phyloP scores from a whole-genome alignment of 2,113 vertebrate genomes.

The Ptilorrhoa leucosticta region DNA sequence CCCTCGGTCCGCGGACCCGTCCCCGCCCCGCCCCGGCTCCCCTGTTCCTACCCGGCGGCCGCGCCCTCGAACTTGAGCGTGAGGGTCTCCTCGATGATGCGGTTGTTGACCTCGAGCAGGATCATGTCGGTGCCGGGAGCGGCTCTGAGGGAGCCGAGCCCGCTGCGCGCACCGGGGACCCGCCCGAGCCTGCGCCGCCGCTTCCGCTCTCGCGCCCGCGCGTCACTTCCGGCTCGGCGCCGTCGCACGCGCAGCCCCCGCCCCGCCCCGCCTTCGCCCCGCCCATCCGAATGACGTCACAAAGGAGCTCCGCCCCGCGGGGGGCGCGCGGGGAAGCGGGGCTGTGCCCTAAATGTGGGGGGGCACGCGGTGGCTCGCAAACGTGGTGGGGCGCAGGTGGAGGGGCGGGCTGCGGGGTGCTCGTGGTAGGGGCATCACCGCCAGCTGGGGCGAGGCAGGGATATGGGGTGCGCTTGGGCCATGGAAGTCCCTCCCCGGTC shows the following conservation, averaged over 20 bases:
- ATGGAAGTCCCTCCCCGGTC: too few species aligned
- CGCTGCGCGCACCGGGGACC: constrained; percentile 62
- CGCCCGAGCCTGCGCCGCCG: constrained; percentile 60
- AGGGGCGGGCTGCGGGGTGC: rapidly evolving
- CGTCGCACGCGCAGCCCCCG: not conserved
- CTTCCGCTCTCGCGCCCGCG: constrained; percentile 9
- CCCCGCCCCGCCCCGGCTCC: not conserved
- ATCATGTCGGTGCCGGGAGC: constrained; percentile 83
- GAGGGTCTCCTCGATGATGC: constrained; percentile 95
- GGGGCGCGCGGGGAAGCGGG: not conserved
- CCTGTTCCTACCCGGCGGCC: constrained; percentile 84
- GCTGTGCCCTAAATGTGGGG: not conserved
- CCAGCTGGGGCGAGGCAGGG: too few species aligned
- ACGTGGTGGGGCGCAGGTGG: too few species aligned
- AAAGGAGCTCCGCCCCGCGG: rapidly evolving
- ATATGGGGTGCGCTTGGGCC: too few species aligned
- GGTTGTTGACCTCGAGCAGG: constrained; percentile 97
- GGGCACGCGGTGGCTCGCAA: too few species aligned
- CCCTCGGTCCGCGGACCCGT: not conserved
- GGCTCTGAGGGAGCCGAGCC: constrained; percentile 46
- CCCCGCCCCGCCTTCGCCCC: not conserved
- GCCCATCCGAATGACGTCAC: not conserved
- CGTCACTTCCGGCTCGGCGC: constrained; percentile 38
- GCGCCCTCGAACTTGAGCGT: constrained; percentile 92
- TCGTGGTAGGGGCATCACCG: rapidly evolving